Conservation (phyloP, 2,797 vertebrate species). For the Enteromius argenteus region DNA sequence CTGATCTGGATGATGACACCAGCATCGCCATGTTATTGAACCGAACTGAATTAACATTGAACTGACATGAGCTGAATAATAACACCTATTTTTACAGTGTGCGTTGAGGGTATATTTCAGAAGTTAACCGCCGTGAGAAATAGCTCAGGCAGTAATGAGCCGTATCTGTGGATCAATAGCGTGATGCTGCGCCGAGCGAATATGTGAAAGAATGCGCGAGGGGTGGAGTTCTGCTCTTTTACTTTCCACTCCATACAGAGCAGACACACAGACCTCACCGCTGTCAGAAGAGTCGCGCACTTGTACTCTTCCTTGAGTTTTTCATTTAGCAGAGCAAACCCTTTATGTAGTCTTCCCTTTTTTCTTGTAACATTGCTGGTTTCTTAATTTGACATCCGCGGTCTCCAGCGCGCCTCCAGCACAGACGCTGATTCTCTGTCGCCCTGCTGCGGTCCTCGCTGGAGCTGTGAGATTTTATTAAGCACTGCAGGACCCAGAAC, state of each 20-base stretch:
- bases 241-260: constrained; percentile 72
- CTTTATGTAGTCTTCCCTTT: neutral
- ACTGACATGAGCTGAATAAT: neutral
- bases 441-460: constrained; percentile 41
- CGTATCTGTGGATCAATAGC: constrained; percentile 65
- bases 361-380: constrained; percentile 5
- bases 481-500: constrained; percentile 51
- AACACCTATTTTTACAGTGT: neutral
- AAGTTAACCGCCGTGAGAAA: constrained; percentile 55
- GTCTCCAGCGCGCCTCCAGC: constrained; percentile 48
- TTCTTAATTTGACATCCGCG: constrained; percentile 38
- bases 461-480: constrained; percentile 51
- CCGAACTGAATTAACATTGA: neutral
- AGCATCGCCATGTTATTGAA: neutral
- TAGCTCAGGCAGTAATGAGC: constrained; percentile 63
- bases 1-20: neutral
- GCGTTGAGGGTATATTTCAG: constrained; percentile 10
- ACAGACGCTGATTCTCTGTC: constrained; percentile 51
- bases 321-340: neutral
- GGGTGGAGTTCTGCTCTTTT: constrained; percentile 78
- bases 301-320: constrained; percentile 13
- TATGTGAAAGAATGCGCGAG: constrained; percentile 75
- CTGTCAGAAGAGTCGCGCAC: constrained; percentile 3
- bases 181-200: constrained; percentile 64
- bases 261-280: constrained; percentile 62